Evolutionary conservation across 2,888 invertebrate species (phyloP), one percentile per base, ranked within the genome.

Genomic region (Latrodectus hesperus): DNA sequence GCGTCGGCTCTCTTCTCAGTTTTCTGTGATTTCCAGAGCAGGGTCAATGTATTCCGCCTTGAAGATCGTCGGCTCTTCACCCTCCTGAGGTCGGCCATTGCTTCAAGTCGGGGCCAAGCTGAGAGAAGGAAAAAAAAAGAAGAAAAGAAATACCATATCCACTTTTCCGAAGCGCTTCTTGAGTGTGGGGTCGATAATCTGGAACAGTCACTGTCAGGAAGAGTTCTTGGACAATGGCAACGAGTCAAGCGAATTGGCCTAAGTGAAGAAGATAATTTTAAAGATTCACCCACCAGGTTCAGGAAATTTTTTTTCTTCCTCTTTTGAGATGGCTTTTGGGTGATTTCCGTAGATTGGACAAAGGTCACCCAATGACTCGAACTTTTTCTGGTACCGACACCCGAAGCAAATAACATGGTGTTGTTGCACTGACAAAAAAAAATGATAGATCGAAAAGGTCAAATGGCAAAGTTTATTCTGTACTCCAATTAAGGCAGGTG

Each of bases 1-100:
- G 49, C 17, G n/a, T 53, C 51, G 17, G 16, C 60, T 60, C n/a
- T 60, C 60, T 60, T 60, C 12, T 11, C 38, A 1, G 38, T 6
- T 38, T 6, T 38, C 74, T 65, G 74, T 67, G 74, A 65, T 64
- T 83, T 84, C 75, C 67, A 73, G 81, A 77, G 81, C 77, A 87
- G 81, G 86, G 81, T 87, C 86, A 87, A 87, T 75, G 86, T 68
- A 77, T 87, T 76, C 70, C 72, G n/a, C 76, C 76, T 53, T 49
- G 16, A 17, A 26, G 86, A 81, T 81, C 86, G 86, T 72, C 86
- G 86, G 67, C 86, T 80, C 53, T 53, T 53, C 64, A 26, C 60
- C n/a, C 12, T 16, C 53, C 72, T 73, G 76, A 87, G 86, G 86
- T 87, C 86, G 86, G 86, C n/a, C 86, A 55, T 87, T 87, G 86